Evolutionary conservation across 2,797 vertebrate species (phyloP).

Genomic region (Amblyraja radiata): DNA sequence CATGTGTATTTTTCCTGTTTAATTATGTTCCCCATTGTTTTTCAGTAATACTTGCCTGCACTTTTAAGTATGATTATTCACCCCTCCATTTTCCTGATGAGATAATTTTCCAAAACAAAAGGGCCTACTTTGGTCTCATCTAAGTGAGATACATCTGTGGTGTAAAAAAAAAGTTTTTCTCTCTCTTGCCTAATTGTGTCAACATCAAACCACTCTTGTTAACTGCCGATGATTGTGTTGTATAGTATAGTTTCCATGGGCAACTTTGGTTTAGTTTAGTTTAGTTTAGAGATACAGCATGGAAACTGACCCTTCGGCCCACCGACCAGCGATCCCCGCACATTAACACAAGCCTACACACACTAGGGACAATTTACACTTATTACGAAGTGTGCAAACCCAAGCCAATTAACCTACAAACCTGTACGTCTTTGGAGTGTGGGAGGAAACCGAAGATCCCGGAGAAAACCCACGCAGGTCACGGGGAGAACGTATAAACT

Average conservation of each 20-base stretch:
- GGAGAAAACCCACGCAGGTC: too few species aligned
- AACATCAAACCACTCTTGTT: background rate
- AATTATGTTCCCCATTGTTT: constrained; percentile 20
- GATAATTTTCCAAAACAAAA: background rate
- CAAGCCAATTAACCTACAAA: too few species aligned
- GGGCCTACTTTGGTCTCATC: background rate
- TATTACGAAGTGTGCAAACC: too few species aligned
- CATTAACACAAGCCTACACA: too few species aligned
- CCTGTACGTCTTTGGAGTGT: too few species aligned
- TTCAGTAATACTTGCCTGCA: background rate
- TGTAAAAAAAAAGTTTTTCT: background rate
- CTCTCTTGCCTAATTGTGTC: background rate
- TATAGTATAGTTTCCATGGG: background rate
- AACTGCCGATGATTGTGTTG: background rate
- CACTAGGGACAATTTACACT: too few species aligned
- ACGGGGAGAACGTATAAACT: too few species aligned
- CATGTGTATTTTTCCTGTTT: constrained; percentile 11
- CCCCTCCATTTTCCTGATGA: background rate
- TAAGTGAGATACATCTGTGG: background rate
- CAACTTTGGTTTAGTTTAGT: background rate
- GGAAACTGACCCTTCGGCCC: too few species aligned
- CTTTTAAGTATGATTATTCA: background rate
- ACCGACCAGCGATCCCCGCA: too few species aligned
- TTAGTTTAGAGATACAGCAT: too few species aligned
- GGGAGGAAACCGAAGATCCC: too few species aligned